These are phyloP conservation scores for Semnopithecus entellus DNA, from an alignment of 2,113 vertebrate genomes.

Conservation along the genomic window DNA sequence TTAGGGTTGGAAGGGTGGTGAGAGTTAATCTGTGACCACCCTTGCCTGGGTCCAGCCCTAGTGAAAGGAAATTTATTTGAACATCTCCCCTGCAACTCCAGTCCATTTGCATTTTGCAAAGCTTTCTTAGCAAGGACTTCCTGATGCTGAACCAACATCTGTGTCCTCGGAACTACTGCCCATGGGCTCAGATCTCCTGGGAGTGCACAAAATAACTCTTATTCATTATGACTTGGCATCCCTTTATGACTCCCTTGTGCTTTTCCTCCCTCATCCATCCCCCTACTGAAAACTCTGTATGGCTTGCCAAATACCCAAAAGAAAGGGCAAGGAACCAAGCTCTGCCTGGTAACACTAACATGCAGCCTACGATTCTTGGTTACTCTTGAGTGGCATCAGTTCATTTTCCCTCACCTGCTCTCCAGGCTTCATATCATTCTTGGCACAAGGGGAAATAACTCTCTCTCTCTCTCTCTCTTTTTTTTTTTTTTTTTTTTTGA, in stretches of 20 bases:
- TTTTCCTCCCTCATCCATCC: conserved; percentile 35
- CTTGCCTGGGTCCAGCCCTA: neutral
- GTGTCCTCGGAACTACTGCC: conserved; percentile 3
- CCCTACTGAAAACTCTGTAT: conserved; percentile 59
- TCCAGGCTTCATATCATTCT: neutral
- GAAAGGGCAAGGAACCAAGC: conserved; percentile 41
- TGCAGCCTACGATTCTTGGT: neutral
- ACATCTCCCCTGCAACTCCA: neutral
- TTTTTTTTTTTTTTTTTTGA: too few species aligned
- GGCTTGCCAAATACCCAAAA: conserved; percentile 57
- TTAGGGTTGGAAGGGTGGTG: neutral
- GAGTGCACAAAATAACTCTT: conserved; percentile 65
- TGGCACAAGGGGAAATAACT: neutral
- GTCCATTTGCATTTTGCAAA: conserved; percentile 38
- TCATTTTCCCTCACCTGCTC: neutral
- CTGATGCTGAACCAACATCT: conserved; percentile 55
- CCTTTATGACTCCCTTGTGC: conserved; percentile 64
- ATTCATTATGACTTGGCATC: conserved; percentile 72
- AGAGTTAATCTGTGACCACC: neutral
- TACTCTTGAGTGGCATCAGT: neutral
- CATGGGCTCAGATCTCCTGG: conserved; percentile 47
- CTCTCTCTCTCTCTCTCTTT: too few species aligned
- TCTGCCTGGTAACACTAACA: conserved; percentile 10
- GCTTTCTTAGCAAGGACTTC: conserved; percentile 47
- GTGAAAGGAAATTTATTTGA: neutral